Percentiles rank a stretch among this genome's conserved stretches.
phyloP scores from a whole-genome alignment of 1,140 invertebrate genomes.

The Penaeus vannamei region DNA sequence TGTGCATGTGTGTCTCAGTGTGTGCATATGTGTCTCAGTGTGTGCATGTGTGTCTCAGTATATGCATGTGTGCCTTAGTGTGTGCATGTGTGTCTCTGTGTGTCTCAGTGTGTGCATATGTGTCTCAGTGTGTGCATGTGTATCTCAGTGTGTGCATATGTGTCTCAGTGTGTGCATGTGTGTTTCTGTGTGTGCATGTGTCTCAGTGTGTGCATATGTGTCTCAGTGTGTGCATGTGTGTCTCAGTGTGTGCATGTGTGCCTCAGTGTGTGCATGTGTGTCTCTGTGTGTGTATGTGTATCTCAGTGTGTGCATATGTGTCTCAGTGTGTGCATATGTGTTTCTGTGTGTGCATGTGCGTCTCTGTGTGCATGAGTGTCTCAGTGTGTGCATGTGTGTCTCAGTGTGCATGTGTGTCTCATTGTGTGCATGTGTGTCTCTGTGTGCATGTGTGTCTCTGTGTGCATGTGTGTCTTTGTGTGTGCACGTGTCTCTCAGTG shows the following conservation, averaged over 20 bases:
- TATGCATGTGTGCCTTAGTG: not conserved
- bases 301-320: not conserved
- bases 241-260: not conserved
- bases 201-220: not conserved
- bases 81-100: not conserved
- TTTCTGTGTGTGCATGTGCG: not conserved
- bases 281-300: not conserved
- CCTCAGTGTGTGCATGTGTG: not conserved
- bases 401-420: no score
- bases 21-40: no score
- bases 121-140: slow-evolving; percentile 1
- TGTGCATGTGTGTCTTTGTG: not conserved
- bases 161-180: not conserved
- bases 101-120: slow-evolving; percentile 20
- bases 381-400: not conserved
- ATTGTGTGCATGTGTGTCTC: not conserved
- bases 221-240: not conserved
- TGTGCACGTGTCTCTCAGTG: not conserved
- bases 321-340: not conserved
- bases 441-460: not conserved
- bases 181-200: not conserved
- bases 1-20: no score
- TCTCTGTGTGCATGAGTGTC: not conserved
- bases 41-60: not conserved
- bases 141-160: not conserved